Evolutionary conservation across 2,113 vertebrate genomes (phyloP).

Genomic region (Gadus chalcogrammus): DNA sequence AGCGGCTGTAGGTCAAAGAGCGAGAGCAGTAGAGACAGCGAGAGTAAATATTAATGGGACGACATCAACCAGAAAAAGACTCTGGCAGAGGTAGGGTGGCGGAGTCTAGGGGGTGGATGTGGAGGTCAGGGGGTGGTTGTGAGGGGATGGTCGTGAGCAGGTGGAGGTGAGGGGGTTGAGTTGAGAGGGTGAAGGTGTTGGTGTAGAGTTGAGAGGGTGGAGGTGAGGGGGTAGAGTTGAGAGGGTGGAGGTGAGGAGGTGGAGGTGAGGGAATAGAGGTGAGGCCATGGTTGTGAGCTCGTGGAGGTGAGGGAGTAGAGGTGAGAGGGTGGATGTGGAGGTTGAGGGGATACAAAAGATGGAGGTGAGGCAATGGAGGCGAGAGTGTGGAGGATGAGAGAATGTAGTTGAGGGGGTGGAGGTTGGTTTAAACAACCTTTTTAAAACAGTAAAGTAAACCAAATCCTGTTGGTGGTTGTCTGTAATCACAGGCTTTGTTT

Average conservation of each 20-base stretch:
- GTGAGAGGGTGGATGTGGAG: neutral
- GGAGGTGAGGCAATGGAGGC: too few species aligned
- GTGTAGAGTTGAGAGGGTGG: neutral
- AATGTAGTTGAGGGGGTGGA: conserved; percentile 3
- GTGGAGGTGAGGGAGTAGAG: conserved; percentile 9
- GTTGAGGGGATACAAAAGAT: too few species aligned
- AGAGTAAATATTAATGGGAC: conserved; percentile 12
- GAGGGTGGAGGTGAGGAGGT: too few species aligned
- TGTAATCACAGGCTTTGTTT: neutral
- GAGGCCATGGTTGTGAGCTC: too few species aligned
- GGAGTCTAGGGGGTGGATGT: neutral
- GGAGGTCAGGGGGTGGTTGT: neutral
- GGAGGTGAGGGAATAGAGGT: too few species aligned
- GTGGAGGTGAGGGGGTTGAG: too few species aligned
- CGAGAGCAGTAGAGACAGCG: conserved; percentile 26
- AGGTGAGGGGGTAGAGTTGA: too few species aligned
- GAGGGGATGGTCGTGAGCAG: too few species aligned
- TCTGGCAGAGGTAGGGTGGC: neutral
- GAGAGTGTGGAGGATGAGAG: neutral
- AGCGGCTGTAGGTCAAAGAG: conserved; percentile 60
- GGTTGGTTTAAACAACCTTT: too few species aligned
- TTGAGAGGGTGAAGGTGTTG: neutral
- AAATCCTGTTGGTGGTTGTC: too few species aligned
- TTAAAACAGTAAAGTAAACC: too few species aligned
- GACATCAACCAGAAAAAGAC: neutral